A percentile compares a stretch with the other conserved stretches of the same genome.
phyloP scores from a whole-genome alignment of 1,140 invertebrate genomes.

The Dreissena polymorpha region DNA sequence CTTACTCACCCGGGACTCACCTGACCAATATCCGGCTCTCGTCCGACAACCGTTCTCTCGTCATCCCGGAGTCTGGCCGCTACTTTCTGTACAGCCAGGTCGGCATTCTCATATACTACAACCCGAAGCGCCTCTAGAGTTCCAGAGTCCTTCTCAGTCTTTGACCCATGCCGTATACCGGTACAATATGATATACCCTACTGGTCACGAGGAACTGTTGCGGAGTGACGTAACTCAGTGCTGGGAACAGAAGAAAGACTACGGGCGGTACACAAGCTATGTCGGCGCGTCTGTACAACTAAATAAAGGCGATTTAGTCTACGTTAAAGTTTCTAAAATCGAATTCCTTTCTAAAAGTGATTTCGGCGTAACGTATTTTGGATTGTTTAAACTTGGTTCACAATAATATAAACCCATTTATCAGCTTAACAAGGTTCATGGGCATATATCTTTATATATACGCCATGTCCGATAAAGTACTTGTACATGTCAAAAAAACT shows the following conservation, averaged over 20 bases:
- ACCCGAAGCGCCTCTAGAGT: not conserved
- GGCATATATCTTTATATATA: too few species aligned
- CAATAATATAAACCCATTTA: too few species aligned
- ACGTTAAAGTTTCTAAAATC: constrained; percentile 18
- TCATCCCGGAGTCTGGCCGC: constrained; percentile 24
- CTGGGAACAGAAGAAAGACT: constrained; percentile 42
- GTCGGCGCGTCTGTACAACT: constrained; percentile 25
- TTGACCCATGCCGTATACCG: constrained; percentile 25
- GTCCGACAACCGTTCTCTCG: constrained; percentile 15
- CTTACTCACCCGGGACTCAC: not conserved
- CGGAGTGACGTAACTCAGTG: constrained; percentile 31
- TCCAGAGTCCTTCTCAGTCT: not conserved
- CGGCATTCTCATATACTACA: constrained; percentile 28
- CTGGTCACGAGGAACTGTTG: constrained; percentile 18
- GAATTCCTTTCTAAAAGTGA: not conserved
- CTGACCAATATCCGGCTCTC: constrained; percentile 14
- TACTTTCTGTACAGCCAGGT: constrained; percentile 52
- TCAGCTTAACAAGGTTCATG: too few species aligned
- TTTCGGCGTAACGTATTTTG: constrained; percentile 23
- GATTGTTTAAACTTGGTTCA: constrained; percentile 24
- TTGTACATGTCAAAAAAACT: too few species aligned
- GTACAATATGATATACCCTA: constrained; percentile 41
- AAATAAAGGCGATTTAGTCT: constrained; percentile 37
- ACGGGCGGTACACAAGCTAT: constrained; percentile 43
- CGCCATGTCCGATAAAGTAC: too few species aligned